Conservation (phyloP, 1,140 invertebrate species). For the Drosophila nigrodunni region DNA sequence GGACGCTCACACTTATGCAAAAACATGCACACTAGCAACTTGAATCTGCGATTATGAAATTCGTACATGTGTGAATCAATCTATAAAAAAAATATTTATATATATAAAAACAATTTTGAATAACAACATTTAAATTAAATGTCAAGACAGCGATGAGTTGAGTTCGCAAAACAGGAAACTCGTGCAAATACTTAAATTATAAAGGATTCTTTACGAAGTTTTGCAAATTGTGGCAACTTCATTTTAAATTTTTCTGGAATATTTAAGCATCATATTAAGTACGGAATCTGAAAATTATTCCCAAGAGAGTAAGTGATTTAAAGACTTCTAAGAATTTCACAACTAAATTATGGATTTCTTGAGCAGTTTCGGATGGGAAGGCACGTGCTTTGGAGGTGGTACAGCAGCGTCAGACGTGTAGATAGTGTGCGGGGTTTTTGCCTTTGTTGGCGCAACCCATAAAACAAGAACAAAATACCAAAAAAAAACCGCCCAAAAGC, state of each 20-base stretch:
- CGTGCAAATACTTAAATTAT: background rate
- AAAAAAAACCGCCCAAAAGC: conserved; percentile 9
- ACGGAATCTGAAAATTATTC: conserved; percentile 4
- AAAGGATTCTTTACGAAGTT: background rate
- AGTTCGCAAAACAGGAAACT: conserved; percentile 8
- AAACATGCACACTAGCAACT: conserved; percentile 17
- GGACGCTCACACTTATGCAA: conserved; percentile 18
- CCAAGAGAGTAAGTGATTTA: background rate
- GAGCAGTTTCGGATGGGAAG: conserved; percentile 18
- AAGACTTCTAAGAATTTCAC: conserved; percentile 31
- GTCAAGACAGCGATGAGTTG: conserved; percentile 16
- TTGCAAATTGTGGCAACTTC: background rate
- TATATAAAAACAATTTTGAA: conserved; percentile 34
- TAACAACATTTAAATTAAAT: conserved; percentile 56
- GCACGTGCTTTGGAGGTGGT: conserved; percentile 26
- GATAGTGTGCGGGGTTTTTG: conserved; percentile 7
- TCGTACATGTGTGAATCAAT: conserved; percentile 1
- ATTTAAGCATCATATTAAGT: background rate
- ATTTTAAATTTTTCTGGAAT: background rate
- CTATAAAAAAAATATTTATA: conserved; percentile 22
- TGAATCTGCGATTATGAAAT: conserved; percentile 40
- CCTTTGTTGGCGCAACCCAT: conserved; percentile 25
- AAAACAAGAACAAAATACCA: conserved; percentile 21
- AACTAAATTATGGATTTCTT: conserved; percentile 19
- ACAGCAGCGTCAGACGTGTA: conserved; percentile 7